Percentiles rank a stretch among this genome's conserved stretches.
Evolutionary conservation across 2,797 vertebrate genomes (phyloP).

Genomic region (Syngnathus acus): DNA sequence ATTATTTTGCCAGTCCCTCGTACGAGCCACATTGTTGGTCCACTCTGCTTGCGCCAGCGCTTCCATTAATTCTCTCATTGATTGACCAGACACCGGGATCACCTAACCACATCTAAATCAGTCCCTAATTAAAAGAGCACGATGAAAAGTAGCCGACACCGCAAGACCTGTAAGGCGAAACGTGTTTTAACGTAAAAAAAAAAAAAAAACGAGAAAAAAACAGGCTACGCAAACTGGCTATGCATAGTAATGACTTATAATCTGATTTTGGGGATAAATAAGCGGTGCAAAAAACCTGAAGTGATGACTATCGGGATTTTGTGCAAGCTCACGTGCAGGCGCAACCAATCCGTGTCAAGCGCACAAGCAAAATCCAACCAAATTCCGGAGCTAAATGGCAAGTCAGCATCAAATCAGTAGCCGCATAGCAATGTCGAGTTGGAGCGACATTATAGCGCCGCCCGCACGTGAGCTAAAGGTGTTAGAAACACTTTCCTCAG

Average conservation of each 20-base stretch:
- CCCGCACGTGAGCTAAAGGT: not conserved
- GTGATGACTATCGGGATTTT: slow-evolving; percentile 21
- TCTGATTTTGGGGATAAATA: slow-evolving; percentile 52
- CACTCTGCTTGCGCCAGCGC: slow-evolving; percentile 39
- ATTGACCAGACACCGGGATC: slow-evolving; percentile 63
- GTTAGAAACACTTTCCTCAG: slow-evolving; percentile 50
- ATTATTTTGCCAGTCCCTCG: slow-evolving; percentile 22
- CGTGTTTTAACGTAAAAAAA: slow-evolving; percentile 29
- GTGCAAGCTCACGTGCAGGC: not conserved
- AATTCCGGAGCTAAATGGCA: not conserved
- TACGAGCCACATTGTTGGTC: slow-evolving; percentile 24
- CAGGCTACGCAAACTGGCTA: slow-evolving; percentile 4
- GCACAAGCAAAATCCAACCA: not conserved
- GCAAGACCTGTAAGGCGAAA: slow-evolving; percentile 54
- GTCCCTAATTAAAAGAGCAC: slow-evolving; percentile 66
- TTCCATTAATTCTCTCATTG: slow-evolving; percentile 63
- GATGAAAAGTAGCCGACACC: slow-evolving; percentile 59
- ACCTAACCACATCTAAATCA: slow-evolving; percentile 65
- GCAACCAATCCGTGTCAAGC: not conserved
- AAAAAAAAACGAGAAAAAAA: slow-evolving; percentile 12
- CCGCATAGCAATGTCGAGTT: slow-evolving; percentile 41
- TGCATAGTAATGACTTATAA: slow-evolving; percentile 47
- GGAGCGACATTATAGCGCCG: not conserved
- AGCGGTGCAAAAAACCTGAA: slow-evolving; percentile 40
- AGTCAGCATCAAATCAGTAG: not conserved